These are phyloP conservation scores for Cydia fagiglandana DNA, from an alignment of 1,140 invertebrate genomes.

Conservation along the genomic window DNA sequence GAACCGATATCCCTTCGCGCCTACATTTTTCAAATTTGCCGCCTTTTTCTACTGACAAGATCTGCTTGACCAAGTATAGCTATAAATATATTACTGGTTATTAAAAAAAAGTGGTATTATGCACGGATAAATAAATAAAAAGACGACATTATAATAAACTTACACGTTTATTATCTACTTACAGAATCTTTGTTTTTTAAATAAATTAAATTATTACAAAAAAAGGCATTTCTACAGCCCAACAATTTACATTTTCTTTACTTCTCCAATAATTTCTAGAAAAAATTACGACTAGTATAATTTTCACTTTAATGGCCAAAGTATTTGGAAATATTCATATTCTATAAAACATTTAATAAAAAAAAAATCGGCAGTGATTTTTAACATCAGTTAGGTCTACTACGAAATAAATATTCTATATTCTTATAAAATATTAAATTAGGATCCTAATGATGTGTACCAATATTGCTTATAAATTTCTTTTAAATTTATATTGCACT, in stretches of 20 bases:
- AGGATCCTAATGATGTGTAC: slow-evolving; percentile 62
- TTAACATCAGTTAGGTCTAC: background rate
- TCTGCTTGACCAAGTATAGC: no score
- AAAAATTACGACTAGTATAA: slow-evolving; percentile 49
- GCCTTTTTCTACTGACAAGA: no score
- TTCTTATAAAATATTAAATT: slow-evolving; percentile 37
- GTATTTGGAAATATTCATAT: slow-evolving; percentile 15
- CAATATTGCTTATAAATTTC: slow-evolving; percentile 65
- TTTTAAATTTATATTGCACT: slow-evolving; percentile 70
- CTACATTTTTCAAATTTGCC: no score
- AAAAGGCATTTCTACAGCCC: slow-evolving; percentile 63
- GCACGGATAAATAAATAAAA: slow-evolving; percentile 33
- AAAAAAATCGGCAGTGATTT: slow-evolving; percentile 27
- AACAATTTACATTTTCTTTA: slow-evolving; percentile 46
- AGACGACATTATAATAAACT: slow-evolving; percentile 62
- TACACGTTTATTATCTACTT: slow-evolving; percentile 71
- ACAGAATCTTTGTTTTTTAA: slow-evolving; percentile 60
- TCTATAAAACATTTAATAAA: background rate
- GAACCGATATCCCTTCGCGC: no score
- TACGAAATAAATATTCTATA: slow-evolving; percentile 25
- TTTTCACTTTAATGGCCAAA: slow-evolving; percentile 47
- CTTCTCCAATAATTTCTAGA: slow-evolving; percentile 40
- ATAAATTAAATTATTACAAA: slow-evolving; percentile 36
- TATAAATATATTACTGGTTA: no score
- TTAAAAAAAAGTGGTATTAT: no score